phyloP scores from a whole-genome alignment of 2,797 vertebrate genomes.

The Gallinago stenura region DNA sequence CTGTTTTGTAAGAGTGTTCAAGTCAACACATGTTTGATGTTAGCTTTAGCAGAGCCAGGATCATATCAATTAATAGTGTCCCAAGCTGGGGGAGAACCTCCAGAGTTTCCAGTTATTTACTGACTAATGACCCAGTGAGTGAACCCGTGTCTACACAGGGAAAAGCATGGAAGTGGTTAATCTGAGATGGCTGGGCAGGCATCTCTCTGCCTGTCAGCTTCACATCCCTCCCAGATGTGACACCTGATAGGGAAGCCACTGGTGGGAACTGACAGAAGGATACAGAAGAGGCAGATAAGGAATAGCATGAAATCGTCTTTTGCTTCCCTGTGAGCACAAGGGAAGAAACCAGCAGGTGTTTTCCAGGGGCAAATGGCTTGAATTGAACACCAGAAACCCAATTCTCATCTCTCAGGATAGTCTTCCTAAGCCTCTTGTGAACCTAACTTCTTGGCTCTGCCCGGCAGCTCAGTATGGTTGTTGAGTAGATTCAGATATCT shows the following conservation, averaged over 20 bases:
- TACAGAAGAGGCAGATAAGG: constrained; percentile 58
- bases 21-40: background rate
- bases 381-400: constrained; percentile 52
- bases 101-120: background rate
- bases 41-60: background rate
- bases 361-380: constrained; percentile 37
- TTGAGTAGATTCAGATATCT: constrained; percentile 60
- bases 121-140: background rate
- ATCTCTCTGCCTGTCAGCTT: constrained; percentile 27
- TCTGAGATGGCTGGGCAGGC: background rate
- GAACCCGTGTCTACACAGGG: background rate
- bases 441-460: constrained; percentile 43
- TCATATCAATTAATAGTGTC: rapidly evolving
- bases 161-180: constrained; percentile 52
- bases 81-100: background rate
- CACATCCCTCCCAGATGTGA: constrained; percentile 52
- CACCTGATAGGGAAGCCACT: constrained; percentile 48
- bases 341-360: constrained; percentile 71
- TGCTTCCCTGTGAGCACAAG: constrained; percentile 54
- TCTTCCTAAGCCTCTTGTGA: constrained; percentile 56
- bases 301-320: constrained; percentile 72
- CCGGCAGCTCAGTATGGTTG: background rate
- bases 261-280: constrained; percentile 60
- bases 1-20: background rate
- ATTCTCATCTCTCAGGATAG: constrained; percentile 47